Base-by-base conservation (phyloP, 2,797 vertebrate genomes). In the Mormyrus proboscirostris region DNA sequence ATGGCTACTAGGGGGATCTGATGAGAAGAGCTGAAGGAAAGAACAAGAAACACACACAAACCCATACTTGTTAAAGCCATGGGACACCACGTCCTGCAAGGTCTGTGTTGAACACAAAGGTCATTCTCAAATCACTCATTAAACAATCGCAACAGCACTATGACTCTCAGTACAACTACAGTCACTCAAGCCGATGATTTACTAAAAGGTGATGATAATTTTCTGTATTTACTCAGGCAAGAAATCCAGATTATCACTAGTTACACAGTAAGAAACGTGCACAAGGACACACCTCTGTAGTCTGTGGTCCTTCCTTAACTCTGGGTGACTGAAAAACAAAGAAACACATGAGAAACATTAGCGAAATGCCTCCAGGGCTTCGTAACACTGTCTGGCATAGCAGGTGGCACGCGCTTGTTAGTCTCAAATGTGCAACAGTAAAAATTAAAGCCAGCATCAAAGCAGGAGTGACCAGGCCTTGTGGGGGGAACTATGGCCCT, bases 261-360 rank as follows among this genome's bases (percentile, higher is more conserved):
- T 82, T 82, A 47, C 76, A 82, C 41, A 10, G 41, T 47, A 82
- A 82, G 76, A 82, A 91, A 93, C 44, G 65, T 91, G 86, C 88
- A 94, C 96, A 94, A 76, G 69, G 90, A 47, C 89, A 22, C 92
- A 99, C 98, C 96, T 99, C 98, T 1, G 97, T 97, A 93, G 97
- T 97, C 92, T 96, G 95, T 57, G 95, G 90, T 89, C 96, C 96
- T 90, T 99, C 98, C 95, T 98, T 99, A 93, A 99, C 98, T 95
- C 98, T 96, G 19, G 98, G 98, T 92, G 98, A 99, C 98, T 99
- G 91, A 29, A 8, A 49, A 89, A 89, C 88, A 88, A 89, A 90
- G 69, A 83, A 22, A 87, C 19, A 49, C 33, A 25, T 65, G 47
- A 49, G 22, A 59, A 84, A 49, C 44, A 33, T 41, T 33, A 47